Evolutionary conservation across 1,140 invertebrate species (phyloP), one percentile per base, ranked within the genome.

Genomic region (Muscidifurax raptorellus): DNA sequence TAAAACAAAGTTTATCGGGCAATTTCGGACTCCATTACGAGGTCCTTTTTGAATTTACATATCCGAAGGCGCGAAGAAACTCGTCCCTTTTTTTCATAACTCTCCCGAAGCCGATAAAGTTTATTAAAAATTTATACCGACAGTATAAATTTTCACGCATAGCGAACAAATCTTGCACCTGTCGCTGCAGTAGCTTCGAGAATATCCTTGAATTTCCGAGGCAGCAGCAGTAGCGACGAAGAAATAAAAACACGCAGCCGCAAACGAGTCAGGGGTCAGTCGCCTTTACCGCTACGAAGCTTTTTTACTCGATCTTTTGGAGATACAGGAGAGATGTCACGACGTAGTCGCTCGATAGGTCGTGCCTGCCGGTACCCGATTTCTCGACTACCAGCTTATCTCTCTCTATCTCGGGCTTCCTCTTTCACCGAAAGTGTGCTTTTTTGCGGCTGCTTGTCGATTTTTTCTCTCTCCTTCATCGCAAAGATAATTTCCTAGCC

Each of bases 321-420:
- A 36, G 76, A 66, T 52, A 32, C 52, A 66, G 76, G 77, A 64
- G 30, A 79, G 44, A 76, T 59, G 69, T 30, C 30, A 32, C 47
- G 59, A 40, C 36, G 36, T 40, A 40, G 1, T 72, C 71, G 87
- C 80, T 86, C 85, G 85, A 85, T 88, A 87, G 77, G 77, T 87
- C 86, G 85, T 87, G 80, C 83, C 86, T 80, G 82, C 76, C 86
- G 80, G 86, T 88, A 85, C 87, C 84, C 36, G 32, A 28, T 71
- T 80, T 71, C 36, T 79, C 2, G 13, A 36, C 22, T n/a, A 36
- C n/a, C 28, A 25, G 0, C 22, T 64, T 67, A 79, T 36, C 52
- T 67, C 59, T 36, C 52, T 67, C 59, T 77, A 25, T 6, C 59
- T 67, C 15, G 36, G 36, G 18, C 52, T 59, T 59, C 18, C 52